A percentile compares a stretch with the other conserved stretches of the same genome.
phyloP scores from a whole-genome alignment of 1,140 invertebrate species.

The Drosophila equinoxialis region DNA sequence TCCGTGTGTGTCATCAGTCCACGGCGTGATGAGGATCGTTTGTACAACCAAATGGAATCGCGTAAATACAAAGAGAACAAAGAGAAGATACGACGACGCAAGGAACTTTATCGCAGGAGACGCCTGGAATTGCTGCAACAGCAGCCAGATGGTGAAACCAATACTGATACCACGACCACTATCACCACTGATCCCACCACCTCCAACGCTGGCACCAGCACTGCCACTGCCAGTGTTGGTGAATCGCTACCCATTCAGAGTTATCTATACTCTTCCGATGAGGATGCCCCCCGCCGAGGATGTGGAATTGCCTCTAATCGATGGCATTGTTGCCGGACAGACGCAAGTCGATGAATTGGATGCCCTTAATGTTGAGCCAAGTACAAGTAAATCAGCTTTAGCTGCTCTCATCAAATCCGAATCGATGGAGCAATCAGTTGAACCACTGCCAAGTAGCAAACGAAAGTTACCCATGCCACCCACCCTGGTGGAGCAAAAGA shows the following conservation, averaged over 20 bases:
- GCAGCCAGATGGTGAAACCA: slow-evolving; percentile 41
- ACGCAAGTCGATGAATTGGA: slow-evolving; percentile 75
- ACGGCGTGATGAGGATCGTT: slow-evolving; percentile 89
- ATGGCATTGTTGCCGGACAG: slow-evolving; percentile 53
- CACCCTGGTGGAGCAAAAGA: slow-evolving; percentile 29
- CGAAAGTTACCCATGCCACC: slow-evolving; percentile 52
- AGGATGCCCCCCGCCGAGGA: slow-evolving; percentile 42
- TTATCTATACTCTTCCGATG: slow-evolving; percentile 75
- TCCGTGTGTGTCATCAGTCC: slow-evolving; percentile 89
- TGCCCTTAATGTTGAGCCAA: slow-evolving; percentile 34
- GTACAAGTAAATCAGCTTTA: slow-evolving; percentile 44
- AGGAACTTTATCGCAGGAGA: slow-evolving; percentile 85
- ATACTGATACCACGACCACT: too few relatives aligned
- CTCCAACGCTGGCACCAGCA: neutral
- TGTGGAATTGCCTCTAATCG: neutral
- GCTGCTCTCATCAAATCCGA: slow-evolving; percentile 10
- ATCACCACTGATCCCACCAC: too few relatives aligned
- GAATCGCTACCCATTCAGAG: slow-evolving; percentile 63
- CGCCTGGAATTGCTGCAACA: slow-evolving; percentile 31
- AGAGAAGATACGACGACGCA: slow-evolving; percentile 88
- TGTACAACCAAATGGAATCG: slow-evolving; percentile 87
- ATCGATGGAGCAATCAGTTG: neutral
- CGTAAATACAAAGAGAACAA: slow-evolving; percentile 90
- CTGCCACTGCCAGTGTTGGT: neutral
- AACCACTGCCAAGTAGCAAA: slow-evolving; percentile 16